These are phyloP conservation scores for Chloroceryle inda DNA, from an alignment of 2,797 vertebrate species.

Conservation along the genomic window DNA sequence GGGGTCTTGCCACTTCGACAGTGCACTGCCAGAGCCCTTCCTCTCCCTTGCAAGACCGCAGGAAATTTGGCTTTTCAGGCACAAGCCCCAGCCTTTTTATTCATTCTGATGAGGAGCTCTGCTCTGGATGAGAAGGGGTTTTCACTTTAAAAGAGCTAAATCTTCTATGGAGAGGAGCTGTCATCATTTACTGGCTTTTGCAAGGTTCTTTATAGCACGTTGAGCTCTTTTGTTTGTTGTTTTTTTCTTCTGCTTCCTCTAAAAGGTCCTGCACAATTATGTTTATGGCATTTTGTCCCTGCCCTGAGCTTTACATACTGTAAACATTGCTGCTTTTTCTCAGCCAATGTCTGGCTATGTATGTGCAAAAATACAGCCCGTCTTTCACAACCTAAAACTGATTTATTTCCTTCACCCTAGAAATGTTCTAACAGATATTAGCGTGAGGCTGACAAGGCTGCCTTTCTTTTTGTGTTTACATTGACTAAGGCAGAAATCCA, in stretches of 20 bases:
- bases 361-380: neutral
- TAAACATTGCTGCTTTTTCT: neutral
- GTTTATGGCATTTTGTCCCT: neutral
- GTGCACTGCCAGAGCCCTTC: neutral
- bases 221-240: neutral
- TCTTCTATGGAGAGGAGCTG: neutral
- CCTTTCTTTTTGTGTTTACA: conserved; percentile 4
- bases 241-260: neutral
- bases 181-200: fast-evolving
- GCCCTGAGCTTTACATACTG: neutral
- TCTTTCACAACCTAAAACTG: neutral
- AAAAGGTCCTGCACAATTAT: neutral
- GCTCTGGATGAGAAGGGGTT: neutral
- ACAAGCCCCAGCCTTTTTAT: neutral
- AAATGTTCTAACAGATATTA: neutral
- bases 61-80: neutral
- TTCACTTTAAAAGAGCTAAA: neutral
- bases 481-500: neutral
- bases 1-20: fast-evolving
- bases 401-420: neutral
- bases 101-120: neutral
- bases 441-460: neutral
- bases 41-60: neutral
- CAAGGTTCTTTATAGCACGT: neutral
- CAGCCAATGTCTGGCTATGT: neutral